Evolutionary conservation across 2,797 vertebrate genomes (phyloP).

Genomic region (Sarcophilus harrisii): DNA sequence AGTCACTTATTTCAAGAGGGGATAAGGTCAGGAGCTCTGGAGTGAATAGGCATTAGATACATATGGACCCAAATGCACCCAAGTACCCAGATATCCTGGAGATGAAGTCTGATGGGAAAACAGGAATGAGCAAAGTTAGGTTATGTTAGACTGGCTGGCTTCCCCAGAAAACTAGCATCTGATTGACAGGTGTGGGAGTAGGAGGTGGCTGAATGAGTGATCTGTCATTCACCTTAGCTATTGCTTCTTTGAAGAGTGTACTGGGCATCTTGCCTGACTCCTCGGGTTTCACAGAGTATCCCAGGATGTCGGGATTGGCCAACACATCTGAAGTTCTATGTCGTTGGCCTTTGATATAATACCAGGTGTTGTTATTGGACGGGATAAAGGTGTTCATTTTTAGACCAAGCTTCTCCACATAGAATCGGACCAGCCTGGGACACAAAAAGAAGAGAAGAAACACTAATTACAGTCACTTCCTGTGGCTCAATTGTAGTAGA

Average conservation of each 20-base stretch:
- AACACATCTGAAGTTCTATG: constrained; percentile 83
- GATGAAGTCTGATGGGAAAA: background rate
- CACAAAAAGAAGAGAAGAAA: background rate
- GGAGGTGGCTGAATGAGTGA: background rate
- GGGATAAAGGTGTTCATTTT: constrained; percentile 85
- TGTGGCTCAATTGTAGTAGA: background rate
- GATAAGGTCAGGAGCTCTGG: background rate
- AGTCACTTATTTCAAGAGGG: background rate
- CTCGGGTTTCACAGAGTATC: constrained; percentile 81
- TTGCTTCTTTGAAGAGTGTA: constrained; percentile 82
- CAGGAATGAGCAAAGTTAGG: background rate
- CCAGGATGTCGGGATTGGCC: constrained; percentile 86
- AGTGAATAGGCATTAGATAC: background rate
- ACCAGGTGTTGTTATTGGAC: constrained; percentile 88
- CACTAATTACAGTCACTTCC: background rate
- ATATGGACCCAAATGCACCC: background rate
- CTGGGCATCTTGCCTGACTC: constrained; percentile 85
- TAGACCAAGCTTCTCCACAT: constrained; percentile 84
- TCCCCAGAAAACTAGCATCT: background rate
- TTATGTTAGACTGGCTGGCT: background rate
- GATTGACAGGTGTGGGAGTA: background rate
- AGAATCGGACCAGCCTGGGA: constrained; percentile 85
- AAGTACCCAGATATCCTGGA: background rate
- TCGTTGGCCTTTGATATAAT: constrained; percentile 84
- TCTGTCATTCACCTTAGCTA: constrained; percentile 23